Evolutionary conservation across 2,797 vertebrate species (phyloP).

Genomic region (Molothrus aeneus): DNA sequence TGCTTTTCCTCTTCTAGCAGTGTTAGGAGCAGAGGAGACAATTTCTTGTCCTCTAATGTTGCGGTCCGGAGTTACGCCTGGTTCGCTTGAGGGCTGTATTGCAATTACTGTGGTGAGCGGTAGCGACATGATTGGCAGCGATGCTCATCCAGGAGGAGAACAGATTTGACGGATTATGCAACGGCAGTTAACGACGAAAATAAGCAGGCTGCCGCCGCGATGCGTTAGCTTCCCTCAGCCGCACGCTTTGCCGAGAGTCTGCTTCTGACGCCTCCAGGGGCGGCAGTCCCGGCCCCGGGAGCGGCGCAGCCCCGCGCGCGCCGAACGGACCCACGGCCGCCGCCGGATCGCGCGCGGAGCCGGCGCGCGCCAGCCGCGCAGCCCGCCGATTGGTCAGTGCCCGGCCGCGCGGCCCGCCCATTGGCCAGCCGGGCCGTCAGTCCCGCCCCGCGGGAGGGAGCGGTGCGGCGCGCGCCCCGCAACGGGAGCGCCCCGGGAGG

Average conservation of each 20-base stretch:
- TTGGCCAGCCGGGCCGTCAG: neutral
- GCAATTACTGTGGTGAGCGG: neutral
- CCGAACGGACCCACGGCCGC: neutral
- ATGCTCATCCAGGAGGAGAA: neutral
- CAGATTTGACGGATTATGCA: neutral
- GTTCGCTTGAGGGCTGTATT: neutral
- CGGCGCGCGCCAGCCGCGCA: neutral
- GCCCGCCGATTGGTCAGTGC: neutral
- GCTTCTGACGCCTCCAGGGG: neutral
- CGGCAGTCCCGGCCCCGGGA: neutral
- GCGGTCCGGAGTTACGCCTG: fast-evolving
- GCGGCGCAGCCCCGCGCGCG: neutral
- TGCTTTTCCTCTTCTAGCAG: neutral
- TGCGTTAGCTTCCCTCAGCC: neutral
- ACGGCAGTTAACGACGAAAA: neutral
- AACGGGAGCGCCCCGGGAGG: neutral
- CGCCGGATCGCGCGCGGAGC: neutral
- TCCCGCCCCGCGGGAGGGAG: neutral
- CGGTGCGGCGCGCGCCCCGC: neutral
- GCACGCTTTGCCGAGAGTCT: neutral
- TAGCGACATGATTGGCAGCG: neutral
- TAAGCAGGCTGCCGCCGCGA: neutral
- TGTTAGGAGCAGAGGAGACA: neutral
- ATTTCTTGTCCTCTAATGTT: neutral
- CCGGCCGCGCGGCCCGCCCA: neutral